These are phyloP conservation scores for Stigmatopora argus DNA, from an alignment of 2,113 vertebrate species.

Conservation along the genomic window DNA sequence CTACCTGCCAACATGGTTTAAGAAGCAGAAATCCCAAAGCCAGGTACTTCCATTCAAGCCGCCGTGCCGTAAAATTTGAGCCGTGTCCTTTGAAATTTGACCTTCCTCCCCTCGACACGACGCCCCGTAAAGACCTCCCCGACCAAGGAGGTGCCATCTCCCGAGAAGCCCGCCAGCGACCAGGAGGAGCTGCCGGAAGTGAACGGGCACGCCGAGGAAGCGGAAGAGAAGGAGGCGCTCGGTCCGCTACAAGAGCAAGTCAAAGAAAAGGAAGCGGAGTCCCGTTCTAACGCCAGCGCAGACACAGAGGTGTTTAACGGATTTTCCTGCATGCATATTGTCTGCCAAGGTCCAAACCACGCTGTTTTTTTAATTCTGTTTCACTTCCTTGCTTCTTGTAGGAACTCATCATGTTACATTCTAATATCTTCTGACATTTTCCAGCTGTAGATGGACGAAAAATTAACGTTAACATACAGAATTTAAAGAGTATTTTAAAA, in stretches of 20 bases:
- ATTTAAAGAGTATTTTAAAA: background rate
- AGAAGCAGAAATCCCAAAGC: conserved; percentile 88
- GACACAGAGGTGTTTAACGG: conserved; percentile 75
- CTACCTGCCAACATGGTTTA: conserved; percentile 93
- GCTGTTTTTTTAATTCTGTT: background rate
- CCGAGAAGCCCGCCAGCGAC: conserved; percentile 38
- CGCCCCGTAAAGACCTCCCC: conserved; percentile 45
- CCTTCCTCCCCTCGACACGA: too few species aligned
- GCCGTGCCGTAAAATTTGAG: background rate
- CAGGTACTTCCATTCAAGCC: conserved; percentile 51
- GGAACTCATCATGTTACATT: too few species aligned
- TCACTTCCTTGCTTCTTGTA: background rate
- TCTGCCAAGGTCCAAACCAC: background rate
- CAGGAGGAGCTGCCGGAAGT: conserved; percentile 59
- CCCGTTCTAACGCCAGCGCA: conserved; percentile 64
- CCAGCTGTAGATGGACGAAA: too few species aligned
- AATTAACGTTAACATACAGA: too few species aligned
- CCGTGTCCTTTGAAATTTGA: background rate
- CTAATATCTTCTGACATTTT: too few species aligned
- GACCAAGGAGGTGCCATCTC: conserved; percentile 47
- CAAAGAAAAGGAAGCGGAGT: conserved; percentile 64
- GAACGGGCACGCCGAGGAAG: conserved; percentile 66
- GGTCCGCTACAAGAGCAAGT: conserved; percentile 66
- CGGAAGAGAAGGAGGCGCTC: conserved; percentile 57
- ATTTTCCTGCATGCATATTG: background rate